phyloP scores from a whole-genome alignment of 2,888 invertebrate species.

The Stenotaenia linearis region DNA sequence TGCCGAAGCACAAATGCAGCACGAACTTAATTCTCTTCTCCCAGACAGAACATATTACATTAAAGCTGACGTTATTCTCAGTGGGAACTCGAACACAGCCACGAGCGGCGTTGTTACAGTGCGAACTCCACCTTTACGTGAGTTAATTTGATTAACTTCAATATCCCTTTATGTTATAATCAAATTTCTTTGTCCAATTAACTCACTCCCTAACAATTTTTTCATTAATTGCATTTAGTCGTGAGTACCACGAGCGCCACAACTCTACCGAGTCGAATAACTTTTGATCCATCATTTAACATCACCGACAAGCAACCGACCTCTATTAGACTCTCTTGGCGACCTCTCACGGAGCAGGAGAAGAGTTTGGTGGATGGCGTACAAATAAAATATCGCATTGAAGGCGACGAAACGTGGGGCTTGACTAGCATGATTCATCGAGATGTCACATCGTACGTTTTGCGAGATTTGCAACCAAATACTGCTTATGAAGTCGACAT shows the following conservation, averaged over 20 bases:
- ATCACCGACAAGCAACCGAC: conserved; percentile 71
- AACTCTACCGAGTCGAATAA: conserved; percentile 57
- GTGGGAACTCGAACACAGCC: conserved; percentile 70
- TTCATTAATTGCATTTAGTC: conserved; percentile 31
- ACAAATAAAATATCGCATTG: conserved; percentile 76
- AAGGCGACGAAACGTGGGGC: conserved; percentile 65
- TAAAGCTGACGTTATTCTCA: conserved; percentile 69
- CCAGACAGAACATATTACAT: conserved; percentile 76
- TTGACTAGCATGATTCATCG: conserved; percentile 78
- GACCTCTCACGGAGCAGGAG: conserved; percentile 72
- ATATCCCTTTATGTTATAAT: neutral
- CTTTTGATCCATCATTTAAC: conserved; percentile 66
- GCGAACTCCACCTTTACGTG: conserved; percentile 57
- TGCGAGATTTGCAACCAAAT: conserved; percentile 70
- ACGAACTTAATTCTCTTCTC: conserved; percentile 68
- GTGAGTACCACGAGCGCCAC: conserved; percentile 49
- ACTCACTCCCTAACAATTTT: neutral
- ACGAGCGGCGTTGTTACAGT: conserved; percentile 70
- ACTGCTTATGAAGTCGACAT: conserved; percentile 77
- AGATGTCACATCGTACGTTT: conserved; percentile 68
- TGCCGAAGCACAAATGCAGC: conserved; percentile 77
- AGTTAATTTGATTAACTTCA: conserved; percentile 26
- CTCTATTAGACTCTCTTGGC: conserved; percentile 72
- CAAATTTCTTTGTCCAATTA: neutral
- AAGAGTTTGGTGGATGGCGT: conserved; percentile 79